Percentiles rank a stretch among this genome's conserved stretches.
phyloP scores from a whole-genome alignment of 2,113 vertebrate genomes.

The Leuciscus idus region DNA sequence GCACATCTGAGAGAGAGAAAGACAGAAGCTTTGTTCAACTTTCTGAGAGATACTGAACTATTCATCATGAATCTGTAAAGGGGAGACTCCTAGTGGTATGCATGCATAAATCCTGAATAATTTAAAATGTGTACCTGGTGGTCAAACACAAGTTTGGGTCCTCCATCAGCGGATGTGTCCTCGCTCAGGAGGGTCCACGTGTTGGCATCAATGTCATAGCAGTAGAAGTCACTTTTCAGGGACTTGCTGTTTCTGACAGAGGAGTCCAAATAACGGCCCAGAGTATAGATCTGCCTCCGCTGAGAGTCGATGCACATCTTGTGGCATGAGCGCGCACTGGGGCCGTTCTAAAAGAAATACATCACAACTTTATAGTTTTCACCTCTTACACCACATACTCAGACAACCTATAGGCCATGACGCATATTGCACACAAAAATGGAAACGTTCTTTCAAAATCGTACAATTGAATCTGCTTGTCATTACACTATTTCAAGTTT shows the following conservation, averaged over 20 bases:
- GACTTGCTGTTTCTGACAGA: constrained; percentile 98
- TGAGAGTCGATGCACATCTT: constrained; percentile 99
- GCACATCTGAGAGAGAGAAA: constrained; percentile 85
- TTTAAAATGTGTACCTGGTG: constrained; percentile 84
- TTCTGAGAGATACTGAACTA: neutral
- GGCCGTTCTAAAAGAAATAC: constrained; percentile 80
- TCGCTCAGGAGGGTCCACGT: constrained; percentile 94
- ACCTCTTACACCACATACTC: neutral
- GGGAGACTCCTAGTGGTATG: neutral
- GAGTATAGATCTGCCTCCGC: constrained; percentile 93
- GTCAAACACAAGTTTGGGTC: constrained; percentile 96
- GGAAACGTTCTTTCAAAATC: neutral
- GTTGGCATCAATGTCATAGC: constrained; percentile 95
- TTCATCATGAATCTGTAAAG: neutral
- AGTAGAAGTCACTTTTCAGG: constrained; percentile 97
- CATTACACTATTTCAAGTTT: no score
- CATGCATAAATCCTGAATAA: neutral
- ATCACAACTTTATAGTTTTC: neutral
- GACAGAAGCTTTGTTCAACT: neutral
- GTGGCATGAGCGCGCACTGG: constrained; percentile 97
- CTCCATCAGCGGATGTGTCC: constrained; percentile 93
- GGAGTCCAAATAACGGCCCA: constrained; percentile 96
- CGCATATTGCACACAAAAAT: neutral
- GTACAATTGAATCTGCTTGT: neutral
- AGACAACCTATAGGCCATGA: neutral